Evolutionary conservation across 2,888 invertebrate genomes (phyloP).

Genomic region (Sialis fuliginosa): DNA sequence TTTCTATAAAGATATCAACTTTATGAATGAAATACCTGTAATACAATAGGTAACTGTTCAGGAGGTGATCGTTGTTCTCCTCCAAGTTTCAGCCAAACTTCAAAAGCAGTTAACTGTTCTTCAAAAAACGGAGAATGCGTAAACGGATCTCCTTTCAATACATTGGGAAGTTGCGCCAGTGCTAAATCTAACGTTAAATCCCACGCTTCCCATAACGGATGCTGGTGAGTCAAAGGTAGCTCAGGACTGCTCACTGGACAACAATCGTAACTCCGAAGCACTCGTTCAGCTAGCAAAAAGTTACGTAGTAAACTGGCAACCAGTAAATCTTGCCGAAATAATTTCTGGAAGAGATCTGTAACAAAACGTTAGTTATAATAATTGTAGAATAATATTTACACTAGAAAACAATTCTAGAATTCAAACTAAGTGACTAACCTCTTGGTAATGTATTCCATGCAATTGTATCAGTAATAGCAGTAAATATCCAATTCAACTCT

Average conservation of each 20-base stretch:
- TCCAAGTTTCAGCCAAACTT: slow-evolving; percentile 75
- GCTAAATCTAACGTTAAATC: slow-evolving; percentile 91
- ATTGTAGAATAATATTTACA: not conserved
- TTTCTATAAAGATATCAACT: slow-evolving; percentile 11
- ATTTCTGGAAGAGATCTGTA: slow-evolving; percentile 79
- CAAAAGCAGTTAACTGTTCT: slow-evolving; percentile 94
- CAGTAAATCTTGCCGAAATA: slow-evolving; percentile 92
- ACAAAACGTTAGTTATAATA: slow-evolving; percentile 4
- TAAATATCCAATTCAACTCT: slow-evolving; percentile 99
- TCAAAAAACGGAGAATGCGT: slow-evolving; percentile 85
- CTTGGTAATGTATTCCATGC: slow-evolving; percentile 95
- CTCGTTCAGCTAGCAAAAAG: slow-evolving; percentile 89
- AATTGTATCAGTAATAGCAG: slow-evolving; percentile 98
- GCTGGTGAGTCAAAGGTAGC: slow-evolving; percentile 77
- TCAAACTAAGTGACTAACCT: no score
- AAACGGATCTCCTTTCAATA: slow-evolving; percentile 44
- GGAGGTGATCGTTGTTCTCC: slow-evolving; percentile 69
- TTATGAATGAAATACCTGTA: slow-evolving; percentile 55
- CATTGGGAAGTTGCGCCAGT: slow-evolving; percentile 71
- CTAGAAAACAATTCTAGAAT: no score
- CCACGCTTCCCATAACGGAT: slow-evolving; percentile 96
- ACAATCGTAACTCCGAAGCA: slow-evolving; percentile 92
- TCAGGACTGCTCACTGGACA: slow-evolving; percentile 87
- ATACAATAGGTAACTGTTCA: slow-evolving; percentile 90
- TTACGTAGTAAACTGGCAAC: slow-evolving; percentile 98